Base-by-base conservation (phyloP, 2,888 invertebrate species). In the Scaptodrosophila latifasciaeformis region DNA sequence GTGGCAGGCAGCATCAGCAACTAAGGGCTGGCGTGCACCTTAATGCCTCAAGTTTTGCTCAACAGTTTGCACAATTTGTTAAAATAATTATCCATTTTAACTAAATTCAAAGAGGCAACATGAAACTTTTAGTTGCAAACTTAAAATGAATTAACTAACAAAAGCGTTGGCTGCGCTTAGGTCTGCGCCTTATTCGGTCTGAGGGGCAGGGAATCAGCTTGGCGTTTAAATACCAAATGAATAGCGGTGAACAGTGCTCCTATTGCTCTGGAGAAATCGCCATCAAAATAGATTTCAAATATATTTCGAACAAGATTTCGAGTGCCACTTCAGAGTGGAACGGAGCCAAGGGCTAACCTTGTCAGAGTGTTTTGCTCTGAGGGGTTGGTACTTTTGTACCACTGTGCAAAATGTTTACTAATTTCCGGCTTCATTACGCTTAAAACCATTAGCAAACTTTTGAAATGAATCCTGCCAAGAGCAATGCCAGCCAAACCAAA, bases 341-440 rank as follows among this genome's bases (percentile, higher is more conserved):
- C n/a, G n/a, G n/a, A n/a, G n/a, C n/a, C n/a, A n/a, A n/a, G n/a
- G n/a, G n/a, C n/a, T n/a, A n/a, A n/a, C n/a, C n/a, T n/a, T n/a
- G n/a, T n/a, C n/a, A n/a, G n/a, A n/a, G n/a, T n/a, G 34, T 13
- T 34, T 34, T 34, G 34, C 34, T 34, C n/a, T n/a, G n/a, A n/a
- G n/a, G n/a, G n/a, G n/a, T n/a, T n/a, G n/a, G n/a, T 34, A 34
- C 34, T 13, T 2, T 34, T 34, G 34, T 6, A 30, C 49, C 75
- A 69, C 54, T 56, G 65, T 65, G 56, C 61, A 49, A 59, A 69
- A 72, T 75, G 71, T 75, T 70, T 71, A 70, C 75, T 78, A 71
- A 75, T 78, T 75, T 75, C 78, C 75, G 71, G 71, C 75, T 75
- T 78, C 75, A 77, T 75, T 75, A 75, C 71, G 75, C 75, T 74